Percentiles rank a stretch among this genome's conserved stretches.
Evolutionary conservation across 2,888 invertebrate genomes (phyloP).

Genomic region (Halictus ligatus): DNA sequence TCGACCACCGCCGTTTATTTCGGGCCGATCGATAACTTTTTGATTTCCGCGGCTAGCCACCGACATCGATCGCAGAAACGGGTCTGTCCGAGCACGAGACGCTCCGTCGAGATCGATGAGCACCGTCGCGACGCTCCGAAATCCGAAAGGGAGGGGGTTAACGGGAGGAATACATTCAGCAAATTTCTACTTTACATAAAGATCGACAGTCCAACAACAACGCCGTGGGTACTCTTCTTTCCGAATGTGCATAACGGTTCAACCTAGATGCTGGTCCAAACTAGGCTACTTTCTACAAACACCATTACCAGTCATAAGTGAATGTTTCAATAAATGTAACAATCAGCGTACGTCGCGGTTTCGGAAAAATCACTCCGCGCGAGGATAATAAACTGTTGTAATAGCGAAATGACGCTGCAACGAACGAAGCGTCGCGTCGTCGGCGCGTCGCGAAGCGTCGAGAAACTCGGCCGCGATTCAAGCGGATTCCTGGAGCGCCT

Average conservation of each 20-base stretch:
- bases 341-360: not conserved
- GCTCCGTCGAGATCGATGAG: not conserved
- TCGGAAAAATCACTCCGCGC: not conserved
- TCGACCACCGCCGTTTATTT: conserved; percentile 3
- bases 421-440: no score
- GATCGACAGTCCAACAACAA: not conserved
- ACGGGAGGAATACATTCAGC: no score
- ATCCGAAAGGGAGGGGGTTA: no score
- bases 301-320: not conserved
- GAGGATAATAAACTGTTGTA: not conserved
- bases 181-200: not conserved
- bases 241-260: not conserved
- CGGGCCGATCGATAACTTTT: not conserved
- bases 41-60: not conserved
- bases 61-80: not conserved
- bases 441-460: not conserved
- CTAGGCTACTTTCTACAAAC: not conserved
- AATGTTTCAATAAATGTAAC: not conserved
- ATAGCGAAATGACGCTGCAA: not conserved
- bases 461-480: not conserved
- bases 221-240: not conserved
- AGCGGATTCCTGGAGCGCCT: not conserved
- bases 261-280: not conserved
- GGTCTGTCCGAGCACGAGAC: not conserved
- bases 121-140: not conserved